Percentiles rank a stretch among this genome's conserved stretches.
Conservation (phyloP, 2,113 vertebrate genomes). For the Scatophagus argus region DNA sequence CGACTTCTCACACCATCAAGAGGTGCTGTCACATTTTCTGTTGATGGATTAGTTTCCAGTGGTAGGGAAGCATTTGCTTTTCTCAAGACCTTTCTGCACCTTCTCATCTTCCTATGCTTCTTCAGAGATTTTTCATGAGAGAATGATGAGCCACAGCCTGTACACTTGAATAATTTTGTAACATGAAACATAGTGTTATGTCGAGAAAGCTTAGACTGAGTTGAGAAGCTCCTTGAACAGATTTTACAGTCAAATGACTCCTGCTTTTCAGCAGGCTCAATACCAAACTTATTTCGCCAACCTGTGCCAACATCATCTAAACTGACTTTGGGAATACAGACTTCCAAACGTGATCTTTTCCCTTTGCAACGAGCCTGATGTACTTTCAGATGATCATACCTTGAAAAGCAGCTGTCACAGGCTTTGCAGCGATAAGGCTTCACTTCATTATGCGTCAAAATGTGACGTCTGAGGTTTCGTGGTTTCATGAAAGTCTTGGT, state of each 20-base stretch:
- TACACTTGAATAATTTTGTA: conserved; percentile 74
- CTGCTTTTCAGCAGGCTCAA: conserved; percentile 15
- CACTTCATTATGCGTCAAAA: conserved; percentile 85
- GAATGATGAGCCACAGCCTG: conserved; percentile 69
- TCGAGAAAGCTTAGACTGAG: conserved; percentile 68
- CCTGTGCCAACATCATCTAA: conserved; percentile 75
- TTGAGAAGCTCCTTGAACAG: conserved; percentile 75
- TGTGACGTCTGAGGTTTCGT: conserved; percentile 79
- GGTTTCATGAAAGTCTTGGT: conserved; percentile 81
- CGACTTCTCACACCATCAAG: conserved; percentile 49
- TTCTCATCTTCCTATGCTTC: conserved; percentile 60
- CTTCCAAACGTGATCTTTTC: conserved; percentile 70
- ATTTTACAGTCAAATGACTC: conserved; percentile 67
- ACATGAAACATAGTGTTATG: conserved; percentile 78
- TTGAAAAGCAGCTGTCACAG: conserved; percentile 83
- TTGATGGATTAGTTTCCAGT: conserved; percentile 17
- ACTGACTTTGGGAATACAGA: conserved; percentile 80
- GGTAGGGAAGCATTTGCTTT: background rate
- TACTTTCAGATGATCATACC: conserved; percentile 82
- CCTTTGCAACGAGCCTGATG: conserved; percentile 80
- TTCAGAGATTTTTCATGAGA: conserved; percentile 68
- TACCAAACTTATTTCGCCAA: conserved; percentile 61
- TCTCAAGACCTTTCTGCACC: conserved; percentile 45
- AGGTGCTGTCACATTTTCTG: conserved; percentile 28
- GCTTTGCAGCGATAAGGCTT: conserved; percentile 86